Evolutionary conservation across 2,888 invertebrate genomes (phyloP).

Genomic region (Rhorus exstirpatorius): DNA sequence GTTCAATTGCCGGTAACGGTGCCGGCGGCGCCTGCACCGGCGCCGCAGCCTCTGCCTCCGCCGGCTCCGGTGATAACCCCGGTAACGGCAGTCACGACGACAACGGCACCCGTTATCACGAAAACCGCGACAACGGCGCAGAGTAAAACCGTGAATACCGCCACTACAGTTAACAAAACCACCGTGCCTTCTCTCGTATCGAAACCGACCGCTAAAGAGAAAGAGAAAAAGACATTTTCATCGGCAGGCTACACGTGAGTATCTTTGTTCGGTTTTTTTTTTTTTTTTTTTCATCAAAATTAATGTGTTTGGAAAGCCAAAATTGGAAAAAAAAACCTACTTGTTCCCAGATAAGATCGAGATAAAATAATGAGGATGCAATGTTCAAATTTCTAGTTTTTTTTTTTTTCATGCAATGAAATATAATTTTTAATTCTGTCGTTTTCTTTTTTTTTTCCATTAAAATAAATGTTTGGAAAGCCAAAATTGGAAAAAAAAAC

Average conservation of each 20-base stretch:
- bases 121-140: slow-evolving; percentile 79
- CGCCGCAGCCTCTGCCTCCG: slow-evolving; percentile 22
- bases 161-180: slow-evolving; percentile 87
- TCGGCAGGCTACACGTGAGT: slow-evolving; percentile 87
- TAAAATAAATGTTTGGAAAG: no score
- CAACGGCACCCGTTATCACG: slow-evolving; percentile 83
- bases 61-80: slow-evolving; percentile 6
- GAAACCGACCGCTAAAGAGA: slow-evolving; percentile 91
- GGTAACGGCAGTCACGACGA: slow-evolving; percentile 73
- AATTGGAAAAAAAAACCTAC: no score
- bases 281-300: slow-evolving; percentile 13
- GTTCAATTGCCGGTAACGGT: slow-evolving; percentile 20
- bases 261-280: background rate
- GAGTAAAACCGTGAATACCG: slow-evolving; percentile 83
- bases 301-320: no score
- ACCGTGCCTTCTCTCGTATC: slow-evolving; percentile 87
- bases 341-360: no score
- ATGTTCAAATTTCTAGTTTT: no score
- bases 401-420: no score
- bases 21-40: slow-evolving; percentile 22
- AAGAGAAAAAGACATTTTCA: slow-evolving; percentile 91
- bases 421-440: slow-evolving; percentile 47
- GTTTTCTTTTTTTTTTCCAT: no score
- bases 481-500: no score
- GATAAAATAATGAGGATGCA: no score